Conservation (phyloP, 1,140 invertebrate species). For the Eulimnadia texana region DNA sequence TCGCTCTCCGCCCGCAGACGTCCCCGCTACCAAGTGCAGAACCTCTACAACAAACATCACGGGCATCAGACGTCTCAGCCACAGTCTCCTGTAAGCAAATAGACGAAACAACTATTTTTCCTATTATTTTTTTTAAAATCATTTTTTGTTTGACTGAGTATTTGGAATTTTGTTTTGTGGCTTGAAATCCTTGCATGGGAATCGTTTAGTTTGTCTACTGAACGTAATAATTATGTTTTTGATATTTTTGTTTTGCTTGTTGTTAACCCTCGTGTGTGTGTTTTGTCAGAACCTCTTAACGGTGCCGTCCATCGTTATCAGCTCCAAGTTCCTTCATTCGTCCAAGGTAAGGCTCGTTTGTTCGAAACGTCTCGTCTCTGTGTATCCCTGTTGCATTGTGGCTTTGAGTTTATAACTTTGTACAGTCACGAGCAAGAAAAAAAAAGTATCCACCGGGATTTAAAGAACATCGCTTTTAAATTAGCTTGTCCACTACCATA, state of each 20-base stretch:
- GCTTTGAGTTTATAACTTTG: no score
- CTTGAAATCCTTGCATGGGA: no score
- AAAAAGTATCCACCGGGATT: no score
- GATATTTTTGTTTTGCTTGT: no score
- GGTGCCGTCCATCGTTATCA: slow-evolving; percentile 48
- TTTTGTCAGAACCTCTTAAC: slow-evolving; percentile 60
- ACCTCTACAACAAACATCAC: slow-evolving; percentile 9
- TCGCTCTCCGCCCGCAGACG: slow-evolving; percentile 23
- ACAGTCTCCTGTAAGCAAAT: slow-evolving; percentile 12
- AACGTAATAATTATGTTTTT: no score
- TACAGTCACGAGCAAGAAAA: no score
- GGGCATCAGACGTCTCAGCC: slow-evolving; percentile 1
- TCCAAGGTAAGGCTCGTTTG: slow-evolving; percentile 50
- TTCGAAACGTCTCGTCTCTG: not conserved
- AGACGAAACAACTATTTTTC: slow-evolving; percentile 29
- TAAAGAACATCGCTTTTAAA: no score
- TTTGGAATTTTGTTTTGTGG: not conserved
- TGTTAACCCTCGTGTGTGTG: slow-evolving; percentile 2
- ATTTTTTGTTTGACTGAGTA: not conserved
- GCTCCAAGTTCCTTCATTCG: slow-evolving; percentile 63
- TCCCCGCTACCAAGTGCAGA: slow-evolving; percentile 20
- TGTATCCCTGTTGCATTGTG: not conserved
- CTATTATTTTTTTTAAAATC: slow-evolving; percentile 46
- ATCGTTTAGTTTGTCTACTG: no score
- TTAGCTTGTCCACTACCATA: no score